Evolutionary conservation across 1,140 invertebrate species (phyloP).

Genomic region (Drosophila cardini): DNA sequence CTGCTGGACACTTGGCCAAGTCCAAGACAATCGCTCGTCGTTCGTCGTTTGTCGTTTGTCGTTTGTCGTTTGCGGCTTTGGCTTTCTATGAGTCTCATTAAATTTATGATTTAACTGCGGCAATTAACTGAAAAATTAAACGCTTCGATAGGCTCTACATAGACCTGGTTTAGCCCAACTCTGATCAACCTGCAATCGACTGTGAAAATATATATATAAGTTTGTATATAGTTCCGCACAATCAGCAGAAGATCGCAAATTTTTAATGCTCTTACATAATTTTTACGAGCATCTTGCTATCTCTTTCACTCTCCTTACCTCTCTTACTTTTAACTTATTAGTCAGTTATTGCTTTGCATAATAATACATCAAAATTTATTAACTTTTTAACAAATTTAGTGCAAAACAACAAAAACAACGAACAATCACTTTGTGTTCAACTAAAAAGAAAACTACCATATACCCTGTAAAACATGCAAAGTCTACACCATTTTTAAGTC

Average conservation of each 20-base stretch:
- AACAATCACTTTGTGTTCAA: slow-evolving; percentile 9
- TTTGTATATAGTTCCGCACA: slow-evolving; percentile 33
- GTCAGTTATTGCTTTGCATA: slow-evolving; percentile 35
- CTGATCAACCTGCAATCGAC: slow-evolving; percentile 29
- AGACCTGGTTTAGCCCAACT: slow-evolving; percentile 1
- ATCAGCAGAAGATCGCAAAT: slow-evolving; percentile 19
- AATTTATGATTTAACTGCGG: slow-evolving; percentile 55
- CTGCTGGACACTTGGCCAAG: slow-evolving; percentile 34
- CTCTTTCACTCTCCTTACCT: background rate
- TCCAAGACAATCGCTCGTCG: slow-evolving; percentile 15
- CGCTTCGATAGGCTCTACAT: slow-evolving; percentile 38
- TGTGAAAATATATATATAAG: too few relatives aligned
- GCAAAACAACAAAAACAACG: slow-evolving; percentile 5
- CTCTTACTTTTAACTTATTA: background rate
- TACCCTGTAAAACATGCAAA: slow-evolving; percentile 6
- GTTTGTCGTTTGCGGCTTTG: background rate
- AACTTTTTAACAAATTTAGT: slow-evolving; percentile 10
- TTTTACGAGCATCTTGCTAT: slow-evolving; percentile 20
- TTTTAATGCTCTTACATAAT: slow-evolving; percentile 37
- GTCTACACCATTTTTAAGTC: background rate
- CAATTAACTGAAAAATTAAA: slow-evolving; percentile 58
- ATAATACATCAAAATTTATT: slow-evolving; percentile 37
- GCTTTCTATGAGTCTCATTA: slow-evolving; percentile 50
- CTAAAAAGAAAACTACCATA: background rate
- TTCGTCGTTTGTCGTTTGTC: slow-evolving; percentile 11